Conservation (phyloP, 2,113 vertebrate species). For the Bothrops jararaca region DNA sequence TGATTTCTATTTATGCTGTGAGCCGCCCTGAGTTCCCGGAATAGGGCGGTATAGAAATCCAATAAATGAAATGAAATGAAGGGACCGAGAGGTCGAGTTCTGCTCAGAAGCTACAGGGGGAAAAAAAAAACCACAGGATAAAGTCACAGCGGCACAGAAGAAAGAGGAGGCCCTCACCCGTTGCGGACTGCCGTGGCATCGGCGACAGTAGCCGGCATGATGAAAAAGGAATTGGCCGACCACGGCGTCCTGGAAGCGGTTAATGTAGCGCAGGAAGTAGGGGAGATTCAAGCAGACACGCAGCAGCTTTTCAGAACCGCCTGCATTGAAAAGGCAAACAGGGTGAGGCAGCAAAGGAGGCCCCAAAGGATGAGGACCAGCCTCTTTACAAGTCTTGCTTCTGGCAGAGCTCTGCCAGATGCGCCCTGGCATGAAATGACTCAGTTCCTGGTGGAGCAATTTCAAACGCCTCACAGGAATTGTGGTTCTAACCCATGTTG, state of each 20-base stretch:
- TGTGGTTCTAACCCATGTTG: background rate
- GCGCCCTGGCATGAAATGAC: background rate
- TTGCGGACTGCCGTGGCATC: slow-evolving; percentile 98
- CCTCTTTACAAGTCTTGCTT: too few species aligned
- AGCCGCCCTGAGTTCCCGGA: too few species aligned
- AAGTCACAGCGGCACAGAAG: too few species aligned
- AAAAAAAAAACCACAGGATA: too few species aligned
- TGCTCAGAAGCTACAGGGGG: background rate
- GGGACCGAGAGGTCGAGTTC: background rate
- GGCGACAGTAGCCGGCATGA: slow-evolving; percentile 97
- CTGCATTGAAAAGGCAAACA: slow-evolving; percentile 56
- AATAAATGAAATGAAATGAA: too few species aligned
- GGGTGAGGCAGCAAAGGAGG: background rate
- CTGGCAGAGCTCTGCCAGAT: background rate
- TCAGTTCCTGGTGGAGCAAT: too few species aligned
- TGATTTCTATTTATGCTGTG: too few species aligned
- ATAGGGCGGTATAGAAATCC: too few species aligned
- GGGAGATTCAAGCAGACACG: slow-evolving; percentile 97
- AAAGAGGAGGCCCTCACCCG: slow-evolving; percentile 72
- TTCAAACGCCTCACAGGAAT: background rate
- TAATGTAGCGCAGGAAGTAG: slow-evolving; percentile 97
- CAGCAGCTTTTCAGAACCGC: slow-evolving; percentile 94
- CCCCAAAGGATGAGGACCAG: too few species aligned
- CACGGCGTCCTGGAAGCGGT: slow-evolving; percentile 98
- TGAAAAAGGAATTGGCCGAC: slow-evolving; percentile 96